These are phyloP conservation scores for Cantharis lateralis DNA, from an alignment of 2,888 invertebrate species.

Conservation along the genomic window DNA sequence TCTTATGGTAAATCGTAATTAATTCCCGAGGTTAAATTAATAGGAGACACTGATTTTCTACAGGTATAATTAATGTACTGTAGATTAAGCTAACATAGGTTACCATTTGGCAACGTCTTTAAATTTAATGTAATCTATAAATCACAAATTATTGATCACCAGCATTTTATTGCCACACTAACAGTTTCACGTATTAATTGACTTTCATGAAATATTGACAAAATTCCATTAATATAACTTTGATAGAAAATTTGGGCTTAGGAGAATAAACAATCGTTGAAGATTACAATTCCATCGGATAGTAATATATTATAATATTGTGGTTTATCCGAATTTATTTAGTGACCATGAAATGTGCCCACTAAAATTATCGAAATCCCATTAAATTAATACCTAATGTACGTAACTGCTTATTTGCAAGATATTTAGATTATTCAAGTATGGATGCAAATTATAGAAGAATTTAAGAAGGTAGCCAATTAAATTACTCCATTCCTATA, in stretches of 20 bases:
- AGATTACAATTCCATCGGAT: not conserved
- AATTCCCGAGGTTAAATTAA: not conserved
- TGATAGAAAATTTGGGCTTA: not conserved
- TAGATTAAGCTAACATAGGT: not conserved
- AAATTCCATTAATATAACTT: not conserved
- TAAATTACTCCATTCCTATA: not conserved
- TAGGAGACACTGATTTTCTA: not conserved
- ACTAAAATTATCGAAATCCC: not conserved
- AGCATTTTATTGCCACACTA: not conserved
- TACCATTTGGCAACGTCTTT: not conserved
- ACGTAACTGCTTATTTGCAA: not conserved
- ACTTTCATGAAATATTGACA: not conserved
- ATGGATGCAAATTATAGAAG: not conserved
- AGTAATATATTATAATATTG: not conserved
- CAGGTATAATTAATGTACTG: not conserved
- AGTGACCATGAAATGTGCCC: not conserved
- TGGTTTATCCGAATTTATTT: not conserved
- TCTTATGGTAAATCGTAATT: not conserved
- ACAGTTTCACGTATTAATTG: not conserved
- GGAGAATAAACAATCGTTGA: not conserved
- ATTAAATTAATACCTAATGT: not conserved
- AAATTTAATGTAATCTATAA: not conserved
- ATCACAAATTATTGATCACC: not conserved
- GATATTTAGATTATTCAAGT: not conserved
- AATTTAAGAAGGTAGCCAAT: not conserved